phyloP scores from a whole-genome alignment of 37 sponge, comb jelly and placozoan species.

The Axinella damicornis region DNA sequence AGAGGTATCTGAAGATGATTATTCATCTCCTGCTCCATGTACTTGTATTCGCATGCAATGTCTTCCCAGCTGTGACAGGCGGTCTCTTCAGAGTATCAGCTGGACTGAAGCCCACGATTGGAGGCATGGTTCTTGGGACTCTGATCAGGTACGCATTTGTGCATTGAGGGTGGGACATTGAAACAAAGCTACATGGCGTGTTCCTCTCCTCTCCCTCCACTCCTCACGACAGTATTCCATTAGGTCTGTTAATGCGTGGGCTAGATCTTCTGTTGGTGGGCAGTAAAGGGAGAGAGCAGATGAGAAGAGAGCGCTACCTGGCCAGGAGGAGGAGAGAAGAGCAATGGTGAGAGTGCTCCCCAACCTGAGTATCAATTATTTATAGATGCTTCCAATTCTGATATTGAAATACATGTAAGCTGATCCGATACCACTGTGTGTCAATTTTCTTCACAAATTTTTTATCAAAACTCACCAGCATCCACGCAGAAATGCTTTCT shows the following conservation, averaged over 20 bases:
- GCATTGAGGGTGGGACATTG: not conserved
- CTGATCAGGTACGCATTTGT: slow-evolving; percentile 53
- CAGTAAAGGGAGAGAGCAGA: slow-evolving; percentile 28
- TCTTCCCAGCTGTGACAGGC: slow-evolving; percentile 73
- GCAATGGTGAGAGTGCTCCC: slow-evolving; percentile 9
- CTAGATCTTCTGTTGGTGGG: slow-evolving; percentile 50
- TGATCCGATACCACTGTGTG: no score
- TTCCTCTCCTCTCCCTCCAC: not conserved
- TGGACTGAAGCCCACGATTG: slow-evolving; percentile 71
- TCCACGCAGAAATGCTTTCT: no score
- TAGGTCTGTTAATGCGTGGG: slow-evolving; percentile 53
- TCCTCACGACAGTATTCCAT: slow-evolving; percentile 36
- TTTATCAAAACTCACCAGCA: no score
- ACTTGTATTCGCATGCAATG: no score
- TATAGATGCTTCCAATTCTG: no score
- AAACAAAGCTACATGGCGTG: not conserved
- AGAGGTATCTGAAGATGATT: no score
- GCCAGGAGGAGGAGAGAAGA: not conserved
- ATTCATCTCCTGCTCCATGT: no score
- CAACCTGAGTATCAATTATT: no score
- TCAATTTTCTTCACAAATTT: no score
- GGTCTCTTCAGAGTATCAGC: slow-evolving; percentile 51
- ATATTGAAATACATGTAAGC: no score
- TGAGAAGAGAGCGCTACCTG: slow-evolving; percentile 16
- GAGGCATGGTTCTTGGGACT: slow-evolving; percentile 62